These are phyloP conservation scores for Dendrophyllia cribrosa DNA, from an alignment of 64 coral and sea anemone species.

Conservation along the genomic window DNA sequence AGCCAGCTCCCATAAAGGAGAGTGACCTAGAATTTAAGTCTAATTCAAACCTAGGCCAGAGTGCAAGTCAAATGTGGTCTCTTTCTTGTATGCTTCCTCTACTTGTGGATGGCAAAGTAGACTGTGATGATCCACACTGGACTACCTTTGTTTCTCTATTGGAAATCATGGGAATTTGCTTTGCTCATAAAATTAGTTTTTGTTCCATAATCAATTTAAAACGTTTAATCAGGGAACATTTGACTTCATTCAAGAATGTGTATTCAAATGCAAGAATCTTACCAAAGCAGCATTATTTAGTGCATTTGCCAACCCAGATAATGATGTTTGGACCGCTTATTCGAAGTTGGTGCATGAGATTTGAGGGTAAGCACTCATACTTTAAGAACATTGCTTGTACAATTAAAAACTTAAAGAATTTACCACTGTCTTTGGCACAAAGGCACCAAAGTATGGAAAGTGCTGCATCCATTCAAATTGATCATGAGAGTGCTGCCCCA, in stretches of 20 bases:
- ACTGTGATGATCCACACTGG: constrained; percentile 13
- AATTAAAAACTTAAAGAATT: constrained; percentile 36
- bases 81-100: constrained; percentile 36
- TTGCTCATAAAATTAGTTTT: constrained; percentile 7
- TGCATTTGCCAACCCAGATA: constrained; percentile 9
- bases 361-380: constrained; percentile 31
- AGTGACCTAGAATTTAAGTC: constrained; percentile 25
- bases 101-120: constrained; percentile 33
- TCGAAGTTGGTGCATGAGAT: constrained; percentile 41
- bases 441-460: constrained; percentile 48
- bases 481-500: neutral
- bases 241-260: constrained; percentile 13
- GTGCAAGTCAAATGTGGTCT: constrained; percentile 34
- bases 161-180: constrained; percentile 36
- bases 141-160: constrained; percentile 1
- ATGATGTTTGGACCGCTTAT: constrained; percentile 29
- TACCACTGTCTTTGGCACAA: neutral
- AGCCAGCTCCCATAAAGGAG: constrained; percentile 42
- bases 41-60: constrained; percentile 44
- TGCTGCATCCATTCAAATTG: neutral
- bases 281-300: constrained; percentile 35
- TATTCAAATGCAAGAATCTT: constrained; percentile 21
- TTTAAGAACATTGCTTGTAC: neutral
- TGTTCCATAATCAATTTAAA: constrained; percentile 23
- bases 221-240: constrained; percentile 27